Evolutionary conservation across 2,797 vertebrate species (phyloP).

Genomic region (Scleropages formosus): DNA sequence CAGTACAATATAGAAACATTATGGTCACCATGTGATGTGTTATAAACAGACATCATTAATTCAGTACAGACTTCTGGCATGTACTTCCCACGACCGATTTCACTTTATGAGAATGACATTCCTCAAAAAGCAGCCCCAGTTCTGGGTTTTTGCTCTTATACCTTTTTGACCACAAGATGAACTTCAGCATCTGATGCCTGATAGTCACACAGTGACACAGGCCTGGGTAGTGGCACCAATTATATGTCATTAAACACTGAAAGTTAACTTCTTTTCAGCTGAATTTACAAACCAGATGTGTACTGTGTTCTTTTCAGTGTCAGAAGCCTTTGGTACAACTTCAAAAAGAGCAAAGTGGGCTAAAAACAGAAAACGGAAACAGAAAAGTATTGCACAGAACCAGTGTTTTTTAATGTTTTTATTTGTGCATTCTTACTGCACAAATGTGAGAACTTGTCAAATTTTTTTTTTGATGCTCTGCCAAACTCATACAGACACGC

Average conservation of each 20-base stretch:
- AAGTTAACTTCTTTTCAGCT: conserved; percentile 29
- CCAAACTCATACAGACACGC: too few relatives aligned
- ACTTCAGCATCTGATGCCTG: background rate
- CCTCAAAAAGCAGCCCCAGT: background rate
- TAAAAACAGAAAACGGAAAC: background rate
- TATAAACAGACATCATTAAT: too few relatives aligned
- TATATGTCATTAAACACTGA: conserved; percentile 24
- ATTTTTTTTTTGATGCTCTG: background rate
- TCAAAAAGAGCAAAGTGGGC: background rate
- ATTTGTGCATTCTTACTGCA: background rate
- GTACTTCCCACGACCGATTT: too few relatives aligned
- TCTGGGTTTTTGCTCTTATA: conserved; percentile 8
- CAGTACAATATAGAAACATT: too few relatives aligned
- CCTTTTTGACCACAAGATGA: conserved; percentile 18
- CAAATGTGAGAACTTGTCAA: background rate
- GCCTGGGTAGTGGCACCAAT: conserved; percentile 22
- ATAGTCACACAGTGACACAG: conserved; percentile 27
- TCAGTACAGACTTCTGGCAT: background rate
- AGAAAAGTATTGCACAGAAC: background rate
- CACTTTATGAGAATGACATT: background rate
- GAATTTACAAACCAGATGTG: conserved; percentile 21
- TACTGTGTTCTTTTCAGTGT: background rate
- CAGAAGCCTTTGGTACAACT: background rate
- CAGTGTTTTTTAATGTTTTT: background rate
- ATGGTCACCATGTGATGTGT: too few relatives aligned